These are phyloP conservation scores for Aleiodes alternator DNA, from an alignment of 2,888 invertebrate genomes.

Conservation along the genomic window DNA sequence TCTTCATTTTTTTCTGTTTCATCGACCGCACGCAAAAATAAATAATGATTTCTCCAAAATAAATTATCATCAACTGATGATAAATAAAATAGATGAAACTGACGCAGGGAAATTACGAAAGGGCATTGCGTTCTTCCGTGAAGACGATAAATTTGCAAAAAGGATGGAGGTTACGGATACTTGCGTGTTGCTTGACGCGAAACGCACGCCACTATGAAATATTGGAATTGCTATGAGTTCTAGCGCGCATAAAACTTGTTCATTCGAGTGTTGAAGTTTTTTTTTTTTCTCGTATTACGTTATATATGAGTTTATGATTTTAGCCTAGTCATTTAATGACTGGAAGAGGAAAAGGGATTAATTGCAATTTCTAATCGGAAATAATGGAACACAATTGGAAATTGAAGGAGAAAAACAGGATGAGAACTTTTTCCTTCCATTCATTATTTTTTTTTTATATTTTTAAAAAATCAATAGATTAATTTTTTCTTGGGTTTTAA, in stretches of 20 bases:
- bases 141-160: conserved; percentile 13
- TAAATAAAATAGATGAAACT: conserved; percentile 6
- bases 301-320: neutral
- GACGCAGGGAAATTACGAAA: neutral
- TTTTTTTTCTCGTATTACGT: neutral
- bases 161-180: conserved; percentile 12
- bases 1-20: too few species aligned
- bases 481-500: too few species aligned
- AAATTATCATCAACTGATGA: neutral
- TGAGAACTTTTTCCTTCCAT: too few species aligned
- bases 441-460: too few species aligned
- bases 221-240: conserved; percentile 9
- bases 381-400: too few species aligned
- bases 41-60: too few species aligned
- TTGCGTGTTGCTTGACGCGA: neutral
- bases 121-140: conserved; percentile 2
- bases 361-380: neutral
- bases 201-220: conserved; percentile 7
- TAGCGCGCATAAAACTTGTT: conserved; percentile 21
- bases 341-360: conserved; percentile 4
- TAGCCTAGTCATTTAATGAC: conserved; percentile 5
- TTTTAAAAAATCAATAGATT: too few species aligned
- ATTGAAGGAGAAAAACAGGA: too few species aligned
- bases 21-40: too few species aligned
- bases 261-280: conserved; percentile 1